Evolutionary conservation across 2,888 invertebrate genomes (phyloP), one percentile per base, ranked within the genome.

Genomic region (Pseudolycoriella hygida): DNA sequence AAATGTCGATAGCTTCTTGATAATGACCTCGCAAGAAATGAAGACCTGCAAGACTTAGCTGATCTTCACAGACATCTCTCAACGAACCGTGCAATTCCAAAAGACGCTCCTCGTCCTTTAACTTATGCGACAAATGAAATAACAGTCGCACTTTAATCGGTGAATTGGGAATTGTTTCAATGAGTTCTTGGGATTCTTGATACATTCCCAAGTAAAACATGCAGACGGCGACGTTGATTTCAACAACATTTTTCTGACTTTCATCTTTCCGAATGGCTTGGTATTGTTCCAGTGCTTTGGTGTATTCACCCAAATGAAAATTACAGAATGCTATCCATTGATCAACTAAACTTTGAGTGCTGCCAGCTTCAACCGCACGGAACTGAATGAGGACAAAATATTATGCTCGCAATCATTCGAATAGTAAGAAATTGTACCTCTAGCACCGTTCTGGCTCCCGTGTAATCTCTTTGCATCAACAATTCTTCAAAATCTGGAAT

Each of bases 1-100:
- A 98, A 50, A 97, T 90, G 61, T 97, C 96, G 49, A 97, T 94
- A 40, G 98, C 96, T 62, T 98, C 97, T 61, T 96, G 94, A 61
- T 96, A 98, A 64, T 98, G 97, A 5, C 88, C 86, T 45, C 96
- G 73, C 46, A 97, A 70, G 60, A 93, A 98, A 61, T 98, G 96
- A 52, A 98, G 86, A 1, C 96, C 89, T 1, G 97, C 97, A 45
- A 97, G 65, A 54, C 92, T 89, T 34, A 98, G 72, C 63, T 96
- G 94, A 69, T 98, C 96, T 62, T 96, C 93, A 1, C 92, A 74
- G 6, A 85, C 76, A 57, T 92, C 90, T 46, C 86, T 80, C 32
- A 97, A 68, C 32, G 80, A 77, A 47, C 87, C 80, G 62, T 93
- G 89, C 48, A 85, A 77, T 34, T 77, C 74, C 77, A 86, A 81